Evolutionary conservation across 2,113 vertebrate species (phyloP), one percentile per base, ranked within the genome.

Genomic region (Bagarius yarrelli): DNA sequence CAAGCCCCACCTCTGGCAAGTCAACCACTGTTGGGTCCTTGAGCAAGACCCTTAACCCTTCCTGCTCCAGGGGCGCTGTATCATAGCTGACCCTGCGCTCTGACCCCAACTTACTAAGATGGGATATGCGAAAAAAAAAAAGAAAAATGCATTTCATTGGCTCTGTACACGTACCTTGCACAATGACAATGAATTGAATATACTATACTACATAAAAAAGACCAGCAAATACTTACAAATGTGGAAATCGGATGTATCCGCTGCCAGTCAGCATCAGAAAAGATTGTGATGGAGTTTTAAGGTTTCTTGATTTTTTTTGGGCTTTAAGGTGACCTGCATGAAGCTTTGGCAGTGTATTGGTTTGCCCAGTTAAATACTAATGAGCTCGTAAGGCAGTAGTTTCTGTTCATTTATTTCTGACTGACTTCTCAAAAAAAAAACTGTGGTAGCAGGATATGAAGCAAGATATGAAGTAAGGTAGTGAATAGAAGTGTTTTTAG

Each of bases 291-390:
- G 21, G 12, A 59, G 60, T 14, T 79, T 6, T 85, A 64, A 61
- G 70, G 32, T 34, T 36, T 85, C 47, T 64, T 61, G 73, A 63
- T 76, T 63, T 50, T 3, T 30, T 8, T 32, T 47, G 83, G 83
- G 67, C 59, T 80, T 21, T 80, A 56, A 56, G 67, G 0, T 55
- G 44, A 44, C 47, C 6, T 83, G 61, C 60, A 71, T 27, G 27
- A 25, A 2, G 59, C 44, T 12, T 67, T 82, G 32, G 1, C 76
- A 76, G 1, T 21, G 69, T 8, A 81, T 56, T 56, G 21, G 50
- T 55, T 60, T n/a, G 36, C 70, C 76, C 78, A 71, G 50, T 8
- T 27, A 50, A 16, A 5, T 27, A 44, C 18, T 73, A 55, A 73
- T 73, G 16, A 0, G 18, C 15, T 71, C 6, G 1, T 27, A 8